Percentiles rank a stretch among this genome's conserved stretches.
These are phyloP conservation scores for Syngnathus typhle DNA, from an alignment of 2,113 vertebrate species.

Conservation along the genomic window DNA sequence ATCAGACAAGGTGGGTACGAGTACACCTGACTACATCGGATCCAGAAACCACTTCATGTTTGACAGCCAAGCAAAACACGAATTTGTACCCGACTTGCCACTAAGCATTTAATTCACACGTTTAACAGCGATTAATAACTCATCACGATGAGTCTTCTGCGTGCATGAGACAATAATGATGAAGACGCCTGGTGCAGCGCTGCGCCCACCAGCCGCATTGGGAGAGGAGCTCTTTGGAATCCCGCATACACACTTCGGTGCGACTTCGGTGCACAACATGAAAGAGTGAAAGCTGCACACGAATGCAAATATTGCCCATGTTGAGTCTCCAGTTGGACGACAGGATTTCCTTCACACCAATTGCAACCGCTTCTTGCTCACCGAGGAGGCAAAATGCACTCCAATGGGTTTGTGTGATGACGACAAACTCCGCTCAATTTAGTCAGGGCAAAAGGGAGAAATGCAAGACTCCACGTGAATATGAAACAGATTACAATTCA, in stretches of 20 bases:
- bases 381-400: neutral
- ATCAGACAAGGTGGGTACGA: conserved; percentile 29
- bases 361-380: conserved; percentile 11
- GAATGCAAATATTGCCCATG: conserved; percentile 15
- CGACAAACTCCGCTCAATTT: conserved; percentile 27
- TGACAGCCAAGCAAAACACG: neutral
- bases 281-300: conserved; percentile 58
- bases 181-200: conserved; percentile 52
- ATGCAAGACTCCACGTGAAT: neutral
- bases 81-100: neutral
- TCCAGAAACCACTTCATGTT: conserved; percentile 35
- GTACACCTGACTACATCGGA: conserved; percentile 29
- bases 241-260: conserved; percentile 2
- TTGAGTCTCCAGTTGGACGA: conserved; percentile 9
- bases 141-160: neutral
- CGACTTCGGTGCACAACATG: conserved; percentile 39
- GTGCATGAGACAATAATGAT: conserved; percentile 11
- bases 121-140: neutral
- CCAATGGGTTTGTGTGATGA: neutral
- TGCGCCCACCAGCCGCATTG: conserved; percentile 42
- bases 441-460: conserved; percentile 7
- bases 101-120: neutral
- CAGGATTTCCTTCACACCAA: neutral
- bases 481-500: neutral
- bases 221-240: conserved; percentile 20